Conservation (phyloP, 1,140 invertebrate species). For the Samia ricini region DNA sequence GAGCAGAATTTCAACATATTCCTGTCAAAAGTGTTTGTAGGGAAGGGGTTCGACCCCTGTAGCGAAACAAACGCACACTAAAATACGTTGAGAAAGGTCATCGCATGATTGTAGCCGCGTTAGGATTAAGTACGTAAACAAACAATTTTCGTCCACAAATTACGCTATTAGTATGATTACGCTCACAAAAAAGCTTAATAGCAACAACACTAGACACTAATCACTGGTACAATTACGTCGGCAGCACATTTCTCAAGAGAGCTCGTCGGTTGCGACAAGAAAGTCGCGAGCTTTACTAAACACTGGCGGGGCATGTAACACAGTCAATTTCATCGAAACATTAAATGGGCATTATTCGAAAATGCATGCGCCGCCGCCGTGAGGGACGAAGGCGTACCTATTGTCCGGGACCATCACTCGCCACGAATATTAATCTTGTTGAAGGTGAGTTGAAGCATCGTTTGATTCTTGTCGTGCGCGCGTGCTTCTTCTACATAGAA, state of each 20-base stretch:
- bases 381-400: constrained; percentile 49
- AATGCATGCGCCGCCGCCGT: constrained; percentile 61
- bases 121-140: neutral
- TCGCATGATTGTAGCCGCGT: constrained; percentile 1
- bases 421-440: constrained; percentile 70
- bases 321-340: constrained; percentile 69
- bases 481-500: constrained; percentile 28
- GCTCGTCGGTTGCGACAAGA: constrained; percentile 27
- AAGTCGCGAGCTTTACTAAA: constrained; percentile 60
- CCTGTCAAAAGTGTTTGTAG: constrained; percentile 18
- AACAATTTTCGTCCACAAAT: constrained; percentile 3
- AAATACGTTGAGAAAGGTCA: constrained; percentile 31
- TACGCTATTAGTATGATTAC: neutral
- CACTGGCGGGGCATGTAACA: constrained; percentile 45
- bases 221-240: constrained; percentile 1
- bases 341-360: constrained; percentile 74
- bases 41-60: neutral
- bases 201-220: constrained; percentile 8
- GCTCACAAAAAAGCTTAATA: constrained; percentile 3
- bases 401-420: constrained; percentile 56
- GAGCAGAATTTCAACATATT: constrained; percentile 85
- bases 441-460: constrained; percentile 43
- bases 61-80: constrained; percentile 26
- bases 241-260: neutral
- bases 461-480: constrained; percentile 26